phyloP scores from a whole-genome alignment of 2,797 vertebrate genomes.

The Oceanodroma leucorhoa region DNA sequence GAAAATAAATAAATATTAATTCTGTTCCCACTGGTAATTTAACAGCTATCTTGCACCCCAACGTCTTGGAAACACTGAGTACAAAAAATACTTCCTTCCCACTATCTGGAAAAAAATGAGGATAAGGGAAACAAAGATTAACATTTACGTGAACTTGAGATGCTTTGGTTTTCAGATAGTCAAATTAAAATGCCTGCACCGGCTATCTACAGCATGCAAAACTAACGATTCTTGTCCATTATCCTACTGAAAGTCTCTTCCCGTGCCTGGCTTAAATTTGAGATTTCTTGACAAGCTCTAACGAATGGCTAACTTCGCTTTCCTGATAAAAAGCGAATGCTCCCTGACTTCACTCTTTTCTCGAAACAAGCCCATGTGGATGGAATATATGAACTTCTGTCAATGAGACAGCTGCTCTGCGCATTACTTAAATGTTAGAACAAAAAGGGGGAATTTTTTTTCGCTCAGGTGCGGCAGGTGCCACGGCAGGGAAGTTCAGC shows the following conservation, averaged over 20 bases:
- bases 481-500: rapidly evolving
- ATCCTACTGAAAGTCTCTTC: not conserved
- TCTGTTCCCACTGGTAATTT: not conserved
- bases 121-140: not conserved
- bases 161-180: not conserved
- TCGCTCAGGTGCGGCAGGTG: not conserved
- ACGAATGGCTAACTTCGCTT: not conserved
- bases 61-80: not conserved
- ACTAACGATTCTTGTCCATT: not conserved
- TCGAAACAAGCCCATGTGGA: not conserved
- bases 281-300: not conserved
- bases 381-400: not conserved
- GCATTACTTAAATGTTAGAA: not conserved
- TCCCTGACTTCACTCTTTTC: not conserved
- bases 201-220: not conserved
- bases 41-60: not conserved
- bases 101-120: not conserved
- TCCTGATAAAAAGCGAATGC: not conserved
- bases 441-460: not conserved
- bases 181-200: not conserved
- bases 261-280: not conserved
- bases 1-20: slow-evolving; percentile 17
- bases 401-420: rapidly evolving
- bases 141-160: not conserved
- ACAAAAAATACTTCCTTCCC: not conserved